Evolutionary conservation across 2,113 vertebrate species (phyloP).

Genomic region (Benitochromis conjunctus): DNA sequence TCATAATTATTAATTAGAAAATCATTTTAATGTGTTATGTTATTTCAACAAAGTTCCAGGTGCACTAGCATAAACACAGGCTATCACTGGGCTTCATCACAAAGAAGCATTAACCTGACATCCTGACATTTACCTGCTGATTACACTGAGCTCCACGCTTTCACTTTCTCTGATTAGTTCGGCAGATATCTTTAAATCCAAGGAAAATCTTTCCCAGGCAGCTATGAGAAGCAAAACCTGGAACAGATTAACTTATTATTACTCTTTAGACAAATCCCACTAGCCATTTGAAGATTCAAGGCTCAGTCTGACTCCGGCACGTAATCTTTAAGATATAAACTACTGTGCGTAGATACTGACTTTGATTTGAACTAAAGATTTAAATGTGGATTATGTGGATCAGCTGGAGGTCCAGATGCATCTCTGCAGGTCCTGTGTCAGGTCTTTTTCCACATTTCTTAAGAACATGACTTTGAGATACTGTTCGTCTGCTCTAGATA

Average conservation of each 20-base stretch:
- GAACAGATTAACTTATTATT: not conserved
- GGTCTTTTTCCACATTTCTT: not conserved
- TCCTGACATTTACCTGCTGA: not conserved
- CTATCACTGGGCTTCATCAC: not conserved
- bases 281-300: not conserved
- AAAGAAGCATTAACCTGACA: not conserved
- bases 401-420: not conserved
- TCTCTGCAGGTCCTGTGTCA: not conserved
- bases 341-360: fast-evolving
- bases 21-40: fast-evolving
- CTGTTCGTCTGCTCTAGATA: not conserved
- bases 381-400: not conserved
- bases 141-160: not conserved
- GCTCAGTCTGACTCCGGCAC: not conserved
- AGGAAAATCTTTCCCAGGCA: not conserved
- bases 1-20: fast-evolving
- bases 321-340: not conserved
- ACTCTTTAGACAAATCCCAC: fast-evolving
- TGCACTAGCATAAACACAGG: not conserved
- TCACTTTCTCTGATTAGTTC: not conserved
- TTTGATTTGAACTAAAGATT: not conserved
- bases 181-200: not conserved
- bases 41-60: not conserved
- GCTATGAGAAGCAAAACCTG: not conserved
- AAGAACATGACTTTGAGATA: not conserved